Conservation (phyloP, 1,140 invertebrate genomes). For the Bombus soroeensis region DNA sequence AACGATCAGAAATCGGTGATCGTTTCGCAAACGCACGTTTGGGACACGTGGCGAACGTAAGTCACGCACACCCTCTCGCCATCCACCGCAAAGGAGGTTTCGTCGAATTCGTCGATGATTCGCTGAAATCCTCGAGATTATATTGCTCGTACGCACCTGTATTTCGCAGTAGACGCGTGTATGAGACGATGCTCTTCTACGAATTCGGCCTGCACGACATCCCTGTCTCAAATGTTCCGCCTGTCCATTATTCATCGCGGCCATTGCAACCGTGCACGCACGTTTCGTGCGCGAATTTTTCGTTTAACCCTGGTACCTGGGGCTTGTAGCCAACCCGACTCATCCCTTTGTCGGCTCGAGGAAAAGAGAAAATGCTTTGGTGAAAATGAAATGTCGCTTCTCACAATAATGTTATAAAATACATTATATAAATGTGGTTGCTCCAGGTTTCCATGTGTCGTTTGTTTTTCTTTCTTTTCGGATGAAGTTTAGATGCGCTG, state of each 20-base stretch:
- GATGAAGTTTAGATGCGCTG: too few relatives aligned
- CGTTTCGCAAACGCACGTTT: slow-evolving; percentile 12
- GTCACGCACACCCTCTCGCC: slow-evolving; percentile 35
- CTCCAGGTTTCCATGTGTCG: neutral
- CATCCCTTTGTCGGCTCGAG: neutral
- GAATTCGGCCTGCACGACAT: slow-evolving; percentile 39
- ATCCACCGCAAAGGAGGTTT: slow-evolving; percentile 35
- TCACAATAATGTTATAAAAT: neutral
- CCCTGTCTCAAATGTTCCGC: slow-evolving; percentile 15
- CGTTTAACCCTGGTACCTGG: neutral
- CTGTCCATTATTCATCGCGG: slow-evolving; percentile 36
- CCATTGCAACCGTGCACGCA: slow-evolving; percentile 14
- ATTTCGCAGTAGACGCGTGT: slow-evolving; percentile 35
- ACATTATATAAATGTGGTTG: too few relatives aligned
- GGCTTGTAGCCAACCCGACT: neutral
- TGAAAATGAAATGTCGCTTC: neutral
- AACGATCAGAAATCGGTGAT: slow-evolving; percentile 8
- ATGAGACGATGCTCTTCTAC: slow-evolving; percentile 40
- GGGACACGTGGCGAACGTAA: slow-evolving; percentile 36
- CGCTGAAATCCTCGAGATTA: slow-evolving; percentile 25
- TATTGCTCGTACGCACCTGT: slow-evolving; percentile 33
- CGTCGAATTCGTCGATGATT: slow-evolving; percentile 51
- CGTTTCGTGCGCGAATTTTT: slow-evolving; percentile 29
- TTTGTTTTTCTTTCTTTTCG: neutral
- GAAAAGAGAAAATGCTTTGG: neutral